Percentiles rank a stretch among this genome's conserved stretches.
Evolutionary conservation across 1,140 invertebrate genomes (phyloP).

Genomic region (Heliconius congener): DNA sequence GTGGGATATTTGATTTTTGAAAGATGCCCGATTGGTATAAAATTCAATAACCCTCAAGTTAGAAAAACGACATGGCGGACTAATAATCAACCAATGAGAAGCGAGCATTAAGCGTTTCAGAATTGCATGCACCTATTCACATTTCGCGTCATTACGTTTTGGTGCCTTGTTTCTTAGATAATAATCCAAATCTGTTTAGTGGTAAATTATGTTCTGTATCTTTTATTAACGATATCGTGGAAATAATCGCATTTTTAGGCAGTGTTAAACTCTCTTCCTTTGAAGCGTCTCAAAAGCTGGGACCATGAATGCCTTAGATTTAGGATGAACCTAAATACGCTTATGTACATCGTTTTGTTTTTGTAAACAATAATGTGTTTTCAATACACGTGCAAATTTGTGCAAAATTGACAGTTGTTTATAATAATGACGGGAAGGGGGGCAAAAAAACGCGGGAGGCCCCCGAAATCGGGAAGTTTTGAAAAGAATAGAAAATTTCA

Average conservation of each 20-base stretch:
- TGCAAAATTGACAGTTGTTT: constrained; percentile 79
- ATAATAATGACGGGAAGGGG: constrained; percentile 90
- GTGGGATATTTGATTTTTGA: constrained; percentile 30
- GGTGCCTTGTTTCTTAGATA: constrained; percentile 79
- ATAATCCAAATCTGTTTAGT: constrained; percentile 61
- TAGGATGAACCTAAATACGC: constrained; percentile 79
- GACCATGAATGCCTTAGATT: constrained; percentile 77
- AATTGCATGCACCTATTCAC: constrained; percentile 79
- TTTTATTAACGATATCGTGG: constrained; percentile 32
- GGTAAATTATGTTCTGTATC: constrained; percentile 47
- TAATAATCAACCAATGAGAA: constrained; percentile 83
- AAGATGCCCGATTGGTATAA: constrained; percentile 45
- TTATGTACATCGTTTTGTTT: constrained; percentile 78
- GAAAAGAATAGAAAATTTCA: constrained; percentile 92
- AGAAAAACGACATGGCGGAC: constrained; percentile 84
- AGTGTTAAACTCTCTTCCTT: constrained; percentile 48
- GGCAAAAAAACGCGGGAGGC: constrained; percentile 92
- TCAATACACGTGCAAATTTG: constrained; percentile 81
- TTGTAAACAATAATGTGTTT: constrained; percentile 82
- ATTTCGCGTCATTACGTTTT: constrained; percentile 84
- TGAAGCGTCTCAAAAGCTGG: constrained; percentile 53
- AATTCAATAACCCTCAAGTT: constrained; percentile 70
- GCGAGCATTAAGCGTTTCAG: constrained; percentile 82
- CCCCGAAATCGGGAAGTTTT: constrained; percentile 92
- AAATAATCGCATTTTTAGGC: constrained; percentile 47